Percentiles rank a stretch among this genome's conserved stretches.
These are phyloP conservation scores for Myzus persicae DNA, from an alignment of 1,140 invertebrate species.

Conservation along the genomic window DNA sequence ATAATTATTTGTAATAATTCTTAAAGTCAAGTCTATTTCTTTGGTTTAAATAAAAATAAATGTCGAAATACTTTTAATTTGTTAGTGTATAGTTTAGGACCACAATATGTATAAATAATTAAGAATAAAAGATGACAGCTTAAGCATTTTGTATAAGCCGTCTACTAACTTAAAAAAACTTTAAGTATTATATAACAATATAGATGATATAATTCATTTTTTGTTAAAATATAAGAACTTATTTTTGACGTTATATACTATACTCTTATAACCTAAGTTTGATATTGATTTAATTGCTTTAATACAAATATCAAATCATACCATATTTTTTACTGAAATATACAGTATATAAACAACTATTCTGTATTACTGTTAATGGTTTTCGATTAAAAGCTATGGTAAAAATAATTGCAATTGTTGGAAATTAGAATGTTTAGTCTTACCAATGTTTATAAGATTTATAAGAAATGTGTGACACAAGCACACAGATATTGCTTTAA, in stretches of 20 bases:
- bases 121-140: not conserved
- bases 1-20: constrained; percentile 28
- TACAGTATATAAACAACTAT: too few species aligned
- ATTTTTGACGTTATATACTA: not conserved
- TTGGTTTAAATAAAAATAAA: not conserved
- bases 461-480: not conserved
- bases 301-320: not conserved
- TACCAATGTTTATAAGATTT: not conserved
- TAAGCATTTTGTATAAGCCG: not conserved
- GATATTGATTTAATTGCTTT: not conserved
- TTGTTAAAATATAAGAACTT: not conserved
- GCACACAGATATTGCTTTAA: not conserved
- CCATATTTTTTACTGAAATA: too few species aligned
- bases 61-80: not conserved
- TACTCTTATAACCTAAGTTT: not conserved
- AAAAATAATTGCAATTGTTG: not conserved
- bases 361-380: not conserved
- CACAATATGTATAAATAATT: constrained; percentile 4
- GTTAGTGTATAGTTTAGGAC: not conserved
- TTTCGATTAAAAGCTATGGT: not conserved
- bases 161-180: not conserved
- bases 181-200: not conserved
- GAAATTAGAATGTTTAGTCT: not conserved
- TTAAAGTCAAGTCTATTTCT: not conserved
- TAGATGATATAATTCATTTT: not conserved